Evolutionary conservation across 2,113 vertebrate genomes (phyloP), one percentile per base, ranked within the genome.

Genomic region (Eulemur macaco): DNA sequence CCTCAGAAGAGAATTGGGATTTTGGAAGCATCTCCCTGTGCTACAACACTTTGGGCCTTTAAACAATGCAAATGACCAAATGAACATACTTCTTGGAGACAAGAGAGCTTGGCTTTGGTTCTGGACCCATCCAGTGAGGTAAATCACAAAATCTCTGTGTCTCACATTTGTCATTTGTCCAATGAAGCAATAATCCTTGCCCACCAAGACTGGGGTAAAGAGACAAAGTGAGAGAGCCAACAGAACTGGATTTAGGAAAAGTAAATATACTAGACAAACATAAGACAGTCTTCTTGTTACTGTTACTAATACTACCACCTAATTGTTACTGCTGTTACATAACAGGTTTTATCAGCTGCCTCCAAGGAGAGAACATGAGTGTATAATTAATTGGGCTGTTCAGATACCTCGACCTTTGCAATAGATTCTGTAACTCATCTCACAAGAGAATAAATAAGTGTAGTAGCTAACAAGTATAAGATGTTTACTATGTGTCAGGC

Each of bases 241-340:
- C n/a, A 47, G 27, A 63, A 29, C 4, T 66, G 29, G 18, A 89
- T 81, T 96, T 96, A 87, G 64, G 73, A 94, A 68, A 94, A 23
- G 7, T 78, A 87, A 89, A 58, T 34, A n/a, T 39, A 42, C 27
- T 42, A 64, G 60, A 66, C 21, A 76, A 86, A 66, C 10, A 18
- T 27, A 86, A 76, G 45, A 45, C 37, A 47, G 42, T 54, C 27
- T 96, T 88, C 63, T 92, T 78, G 11, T 89, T 85, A 74, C 25
- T 27, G 23, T 14, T n/a, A 58, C 29, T 66, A 37, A 84, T 14
- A 39, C 1, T 23, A 29, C n/a, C 29, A 37, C 13, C 50, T 27
- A 64, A 78, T 17, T 81, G 25, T 42, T 85, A 73, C 81, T 56
- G 47, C 29, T 58, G 25, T 25, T 63, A 63, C 69, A 13, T 66